These are phyloP conservation scores for Chaenocephalus aceratus DNA, from an alignment of 2,113 vertebrate species.

Conservation along the genomic window DNA sequence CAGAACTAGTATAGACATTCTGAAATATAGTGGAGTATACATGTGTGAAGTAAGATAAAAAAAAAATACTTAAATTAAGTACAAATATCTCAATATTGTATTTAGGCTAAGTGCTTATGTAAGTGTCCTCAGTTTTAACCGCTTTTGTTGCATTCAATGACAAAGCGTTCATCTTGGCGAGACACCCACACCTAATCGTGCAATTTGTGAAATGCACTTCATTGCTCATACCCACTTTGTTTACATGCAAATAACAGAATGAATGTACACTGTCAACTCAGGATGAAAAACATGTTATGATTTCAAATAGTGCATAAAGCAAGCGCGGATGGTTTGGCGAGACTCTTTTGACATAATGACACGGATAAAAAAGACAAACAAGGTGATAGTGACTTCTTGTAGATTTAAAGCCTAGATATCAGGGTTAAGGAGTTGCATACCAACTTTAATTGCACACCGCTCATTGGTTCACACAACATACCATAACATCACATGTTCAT, in stretches of 20 bases:
- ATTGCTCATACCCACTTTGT: not conserved
- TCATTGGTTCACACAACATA: conserved; percentile 36
- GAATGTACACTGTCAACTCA: not conserved
- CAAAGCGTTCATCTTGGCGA: not conserved
- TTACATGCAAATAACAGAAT: not conserved
- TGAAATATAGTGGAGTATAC: not conserved
- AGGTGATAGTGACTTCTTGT: conserved; percentile 10
- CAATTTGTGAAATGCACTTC: not conserved
- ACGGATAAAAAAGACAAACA: conserved; percentile 29
- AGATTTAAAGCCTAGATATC: not conserved
- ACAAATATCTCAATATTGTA: not conserved
- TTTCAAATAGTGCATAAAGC: not conserved
- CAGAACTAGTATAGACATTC: not conserved
- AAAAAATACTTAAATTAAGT: not conserved
- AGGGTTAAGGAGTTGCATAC: not conserved
- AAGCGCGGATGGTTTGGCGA: not conserved
- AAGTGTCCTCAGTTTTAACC: not conserved
- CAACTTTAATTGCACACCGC: conserved; percentile 22
- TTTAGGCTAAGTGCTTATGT: not conserved
- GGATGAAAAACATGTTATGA: not conserved
- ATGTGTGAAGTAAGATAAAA: not conserved
- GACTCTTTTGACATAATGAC: not conserved
- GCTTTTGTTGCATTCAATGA: not conserved
- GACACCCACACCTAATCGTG: not conserved
- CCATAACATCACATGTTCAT: conserved; percentile 8